A percentile compares a stretch with the other conserved stretches of the same genome.
Conservation (phyloP, 2,888 invertebrate genomes). For the Coleophora flavipennella region DNA sequence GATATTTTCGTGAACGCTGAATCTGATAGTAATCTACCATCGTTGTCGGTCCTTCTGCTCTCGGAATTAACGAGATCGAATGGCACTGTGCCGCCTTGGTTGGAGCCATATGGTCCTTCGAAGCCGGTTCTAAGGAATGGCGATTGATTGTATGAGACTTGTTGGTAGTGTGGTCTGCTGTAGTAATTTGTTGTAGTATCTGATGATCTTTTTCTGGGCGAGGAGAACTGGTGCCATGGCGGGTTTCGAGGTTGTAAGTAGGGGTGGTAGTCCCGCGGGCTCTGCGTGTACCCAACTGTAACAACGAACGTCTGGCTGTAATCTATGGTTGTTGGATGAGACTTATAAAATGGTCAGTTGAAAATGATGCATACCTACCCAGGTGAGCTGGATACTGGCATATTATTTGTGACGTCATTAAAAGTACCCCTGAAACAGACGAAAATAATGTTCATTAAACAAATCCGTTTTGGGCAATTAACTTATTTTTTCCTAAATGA, state of each 20-base stretch:
- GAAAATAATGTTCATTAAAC: too few relatives aligned
- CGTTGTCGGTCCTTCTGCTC: conserved; percentile 35
- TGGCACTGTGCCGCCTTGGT: conserved; percentile 31
- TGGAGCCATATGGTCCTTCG: conserved; percentile 19
- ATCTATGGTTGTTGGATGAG: neutral
- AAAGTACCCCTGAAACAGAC: conserved; percentile 44
- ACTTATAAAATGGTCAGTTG: neutral
- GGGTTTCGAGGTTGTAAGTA: conserved; percentile 38
- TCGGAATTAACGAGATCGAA: conserved; percentile 34
- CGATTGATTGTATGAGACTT: neutral
- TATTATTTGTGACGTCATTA: conserved; percentile 30
- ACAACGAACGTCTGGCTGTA: too few relatives aligned
- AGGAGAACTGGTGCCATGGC: conserved; percentile 55
- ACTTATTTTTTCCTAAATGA: too few relatives aligned
- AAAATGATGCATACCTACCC: conserved; percentile 69
- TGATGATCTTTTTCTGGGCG: conserved; percentile 56
- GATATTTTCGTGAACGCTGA: conserved; percentile 76
- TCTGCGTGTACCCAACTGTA: conserved; percentile 36
- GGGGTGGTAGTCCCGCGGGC: conserved; percentile 38
- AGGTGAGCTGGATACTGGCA: conserved; percentile 52
- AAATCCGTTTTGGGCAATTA: too few relatives aligned
- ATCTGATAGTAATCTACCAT: conserved; percentile 71
- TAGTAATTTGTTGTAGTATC: conserved; percentile 27
- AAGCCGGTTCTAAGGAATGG: conserved; percentile 17
- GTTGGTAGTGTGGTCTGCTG: conserved; percentile 14